phyloP scores from a whole-genome alignment of 2,113 vertebrate species.

The Perccottus glenii region DNA sequence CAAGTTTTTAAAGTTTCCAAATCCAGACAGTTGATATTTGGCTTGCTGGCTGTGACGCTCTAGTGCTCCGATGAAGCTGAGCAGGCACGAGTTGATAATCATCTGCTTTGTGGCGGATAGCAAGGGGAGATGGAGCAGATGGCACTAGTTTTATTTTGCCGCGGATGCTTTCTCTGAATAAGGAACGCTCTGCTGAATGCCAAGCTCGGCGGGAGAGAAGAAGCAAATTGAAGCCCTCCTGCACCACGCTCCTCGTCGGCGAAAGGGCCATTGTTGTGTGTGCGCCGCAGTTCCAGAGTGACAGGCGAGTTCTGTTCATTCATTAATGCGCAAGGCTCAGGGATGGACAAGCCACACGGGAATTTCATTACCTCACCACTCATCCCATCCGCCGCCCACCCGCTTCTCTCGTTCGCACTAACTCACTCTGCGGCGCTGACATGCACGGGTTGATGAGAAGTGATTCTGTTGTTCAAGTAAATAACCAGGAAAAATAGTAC shows the following conservation, averaged over 20 bases:
- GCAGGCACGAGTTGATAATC: conserved; percentile 74
- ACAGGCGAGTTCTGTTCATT: conserved; percentile 63
- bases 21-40: conserved; percentile 63
- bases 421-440: conserved; percentile 32
- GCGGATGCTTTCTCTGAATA: conserved; percentile 75
- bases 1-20: conserved; percentile 58
- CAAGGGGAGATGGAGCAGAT: conserved; percentile 74
- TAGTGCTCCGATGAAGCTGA: conserved; percentile 57
- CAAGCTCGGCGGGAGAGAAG: conserved; percentile 75
- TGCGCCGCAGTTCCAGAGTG: conserved; percentile 59
- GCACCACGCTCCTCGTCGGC: conserved; percentile 56
- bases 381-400: conserved; percentile 8
- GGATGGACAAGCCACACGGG: conserved; percentile 60
- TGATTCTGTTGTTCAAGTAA: conserved; percentile 65
- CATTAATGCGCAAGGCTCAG: conserved; percentile 65
- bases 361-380: conserved; percentile 65
- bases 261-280: conserved; percentile 58
- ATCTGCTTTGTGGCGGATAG: conserved; percentile 70
- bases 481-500: conserved; percentile 61
- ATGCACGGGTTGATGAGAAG: conserved; percentile 59
- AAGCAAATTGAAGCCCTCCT: conserved; percentile 73
- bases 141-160: conserved; percentile 72
- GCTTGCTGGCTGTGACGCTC: conserved; percentile 53
- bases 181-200: conserved; percentile 75
- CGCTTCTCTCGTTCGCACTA: conserved; percentile 11